phyloP scores from a whole-genome alignment of 2,888 invertebrate species.

The Lycophotia porphyrea region DNA sequence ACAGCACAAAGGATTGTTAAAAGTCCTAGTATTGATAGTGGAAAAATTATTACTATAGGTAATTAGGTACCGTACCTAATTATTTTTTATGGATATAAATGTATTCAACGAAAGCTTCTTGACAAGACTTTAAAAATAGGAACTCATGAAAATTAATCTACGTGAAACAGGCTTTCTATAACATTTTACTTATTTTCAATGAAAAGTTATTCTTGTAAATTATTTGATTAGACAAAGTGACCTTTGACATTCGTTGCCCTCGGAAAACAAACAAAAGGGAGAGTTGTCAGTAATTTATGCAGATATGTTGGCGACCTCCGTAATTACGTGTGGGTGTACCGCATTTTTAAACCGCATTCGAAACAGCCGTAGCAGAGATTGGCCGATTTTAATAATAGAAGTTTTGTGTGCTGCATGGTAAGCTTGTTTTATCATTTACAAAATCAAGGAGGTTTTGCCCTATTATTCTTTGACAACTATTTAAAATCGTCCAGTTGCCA shows the following conservation, averaged over 20 bases:
- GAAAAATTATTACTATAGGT: not conserved
- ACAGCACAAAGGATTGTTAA: not conserved
- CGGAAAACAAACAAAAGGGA: constrained; percentile 70
- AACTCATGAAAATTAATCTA: not conserved
- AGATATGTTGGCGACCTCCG: constrained; percentile 64
- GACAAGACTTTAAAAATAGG: not conserved
- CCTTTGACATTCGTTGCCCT: constrained; percentile 44
- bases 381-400: constrained; percentile 20
- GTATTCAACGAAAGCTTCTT: not conserved
- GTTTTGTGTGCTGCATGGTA: constrained; percentile 17
- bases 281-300: constrained; percentile 66
- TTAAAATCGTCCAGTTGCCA: not conserved
- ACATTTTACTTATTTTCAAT: not conserved
- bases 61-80: not conserved
- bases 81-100: not conserved
- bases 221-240: constrained; percentile 32
- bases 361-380: constrained; percentile 14
- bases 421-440: not conserved
- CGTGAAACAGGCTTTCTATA: not conserved
- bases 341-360: constrained; percentile 47
- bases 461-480: not conserved
- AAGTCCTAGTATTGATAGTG: not conserved
- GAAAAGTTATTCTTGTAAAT: constrained; percentile 11
- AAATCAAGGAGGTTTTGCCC: not conserved
- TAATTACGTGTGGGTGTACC: constrained; percentile 59